Evolutionary conservation across 1,140 invertebrate genomes (phyloP), one percentile per base, ranked within the genome.

Genomic region (Drosophila paulistorum): DNA sequence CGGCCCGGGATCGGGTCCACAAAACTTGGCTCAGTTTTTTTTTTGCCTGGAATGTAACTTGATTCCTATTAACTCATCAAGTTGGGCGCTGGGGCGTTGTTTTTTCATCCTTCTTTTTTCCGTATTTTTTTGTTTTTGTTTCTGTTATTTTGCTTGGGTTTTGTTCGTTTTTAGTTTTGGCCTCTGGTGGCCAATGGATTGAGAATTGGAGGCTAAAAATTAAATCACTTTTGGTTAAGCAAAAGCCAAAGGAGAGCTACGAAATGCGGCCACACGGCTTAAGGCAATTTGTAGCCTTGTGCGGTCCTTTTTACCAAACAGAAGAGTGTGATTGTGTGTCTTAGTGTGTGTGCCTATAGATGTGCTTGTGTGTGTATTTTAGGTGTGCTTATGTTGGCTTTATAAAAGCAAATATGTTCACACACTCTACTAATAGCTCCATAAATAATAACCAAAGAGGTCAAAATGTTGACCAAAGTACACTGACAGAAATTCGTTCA

Each of bases 31-130:
- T 77, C 48, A 51, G 20, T 23, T 23, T 20, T 23, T 20, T 23
- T 20, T 77, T 83, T 87, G 82, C 81, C 78, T 83, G 85, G 90
- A 82, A 91, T 91, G 90, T 91, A 91, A 91, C 85, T 86, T 80
- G 90, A 91, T 91, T 91, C 90, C 86, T 91, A 91, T 91, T 91
- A 91, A 91, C 90, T 91, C 90, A 91, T 91, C 90, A 91, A 90
- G 71, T 89, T 73, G 83, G 82, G 75, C 63, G 79, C 82, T 85
- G 68, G 82, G 82, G 82, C 82, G 79, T 85, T 78, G 65, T 77
- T 75, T 63, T 59, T 62, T 30, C 58, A 51, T 45, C 48, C 71
- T 23, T 74, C 72, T 54, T 57, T 26, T 71, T 60, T 68, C n/a
- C 14, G 11, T 54, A 48, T 10, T 20, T 65, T 60, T 33, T 17